These are phyloP conservation scores for Synergus laeviventris DNA, from an alignment of 2,888 invertebrate species.

Conservation along the genomic window DNA sequence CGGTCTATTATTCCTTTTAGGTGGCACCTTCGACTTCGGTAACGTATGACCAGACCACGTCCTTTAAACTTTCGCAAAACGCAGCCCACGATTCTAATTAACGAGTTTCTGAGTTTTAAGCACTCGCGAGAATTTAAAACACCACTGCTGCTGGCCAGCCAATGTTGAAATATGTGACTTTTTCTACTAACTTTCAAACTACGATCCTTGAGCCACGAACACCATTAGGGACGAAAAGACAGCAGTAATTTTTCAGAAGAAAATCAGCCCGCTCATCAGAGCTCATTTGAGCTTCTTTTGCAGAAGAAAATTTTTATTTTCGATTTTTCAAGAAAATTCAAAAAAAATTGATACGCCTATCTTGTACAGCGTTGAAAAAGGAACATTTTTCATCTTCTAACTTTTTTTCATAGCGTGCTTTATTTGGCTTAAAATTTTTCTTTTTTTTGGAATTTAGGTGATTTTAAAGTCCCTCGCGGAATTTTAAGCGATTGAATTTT, in stretches of 20 bases:
- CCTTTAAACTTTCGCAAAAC: constrained; percentile 52
- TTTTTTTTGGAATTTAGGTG: no score
- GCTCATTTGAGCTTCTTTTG: no score
- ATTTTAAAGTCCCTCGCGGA: no score
- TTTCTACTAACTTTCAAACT: neutral
- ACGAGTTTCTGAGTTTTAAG: constrained; percentile 56
- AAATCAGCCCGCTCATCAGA: no score
- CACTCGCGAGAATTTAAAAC: constrained; percentile 56
- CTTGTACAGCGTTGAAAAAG: no score
- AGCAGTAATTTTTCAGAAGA: neutral
- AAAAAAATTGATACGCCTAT: no score
- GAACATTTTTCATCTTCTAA: no score
- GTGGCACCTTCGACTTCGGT: constrained; percentile 57
- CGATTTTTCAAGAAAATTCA: no score
- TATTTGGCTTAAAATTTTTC: no score
- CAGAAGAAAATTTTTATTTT: no score
- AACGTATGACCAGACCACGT: constrained; percentile 53
- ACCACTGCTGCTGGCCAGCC: constrained; percentile 43
- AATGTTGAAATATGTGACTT: constrained; percentile 57
- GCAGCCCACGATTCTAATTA: constrained; percentile 57
- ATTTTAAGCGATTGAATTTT: no score
- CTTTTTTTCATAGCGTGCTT: no score
- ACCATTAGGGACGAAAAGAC: constrained; percentile 22
- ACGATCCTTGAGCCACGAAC: constrained; percentile 19
- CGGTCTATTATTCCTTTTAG: constrained; percentile 56